Base-by-base conservation (phyloP, 2,113 vertebrate genomes). In the cat (Felis catus) region DNA sequence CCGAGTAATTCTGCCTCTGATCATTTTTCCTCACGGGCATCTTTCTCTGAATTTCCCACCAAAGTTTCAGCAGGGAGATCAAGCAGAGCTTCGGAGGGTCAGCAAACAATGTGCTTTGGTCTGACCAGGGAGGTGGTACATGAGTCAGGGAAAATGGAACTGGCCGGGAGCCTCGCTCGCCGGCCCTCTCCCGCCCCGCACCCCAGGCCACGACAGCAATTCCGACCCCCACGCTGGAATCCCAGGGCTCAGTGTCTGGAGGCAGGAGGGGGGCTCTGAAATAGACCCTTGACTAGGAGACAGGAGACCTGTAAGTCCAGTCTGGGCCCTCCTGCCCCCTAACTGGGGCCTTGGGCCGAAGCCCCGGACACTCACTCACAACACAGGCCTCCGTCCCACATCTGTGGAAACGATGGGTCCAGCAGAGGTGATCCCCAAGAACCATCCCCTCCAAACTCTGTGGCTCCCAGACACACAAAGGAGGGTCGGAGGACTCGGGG, bases 1-100 rank as follows among this genome's bases (percentile, higher is more conserved):
- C 68, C 71, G 41, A 97, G 39, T 91, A 82, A 90, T 70, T 63
- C 65, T 83, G 48, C 19, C 27, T 65, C 78, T 66, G 65, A 86
- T 58, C 65, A 48, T 33, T 74, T 91, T 89, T 31, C 82, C 79
- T 95, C 89, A 58, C 36, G 53, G 45, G 61, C 36, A 53, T 68
- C 55, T 97, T 74, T 71, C 89, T 31, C 84, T 97, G 66, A 78
- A 82, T 94, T 89, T 90, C 48, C 81, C 92, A 92, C 93, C 84
- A 33, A 70, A 91, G 33, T 11, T n/a, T 53, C 84, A 29, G 65
- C 51, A 93, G 39, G 76, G 48, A 79, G 94, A 92, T 89, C 73
- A 70, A 39, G 41, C 80, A 65, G 6, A 4, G 23, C 71, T n/a
- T 91, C 76, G 14, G 73, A 94, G 81, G 74, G 88, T 74, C 86